Conservation (phyloP, 2,113 vertebrate genomes). For the Capreolus pygargus region DNA sequence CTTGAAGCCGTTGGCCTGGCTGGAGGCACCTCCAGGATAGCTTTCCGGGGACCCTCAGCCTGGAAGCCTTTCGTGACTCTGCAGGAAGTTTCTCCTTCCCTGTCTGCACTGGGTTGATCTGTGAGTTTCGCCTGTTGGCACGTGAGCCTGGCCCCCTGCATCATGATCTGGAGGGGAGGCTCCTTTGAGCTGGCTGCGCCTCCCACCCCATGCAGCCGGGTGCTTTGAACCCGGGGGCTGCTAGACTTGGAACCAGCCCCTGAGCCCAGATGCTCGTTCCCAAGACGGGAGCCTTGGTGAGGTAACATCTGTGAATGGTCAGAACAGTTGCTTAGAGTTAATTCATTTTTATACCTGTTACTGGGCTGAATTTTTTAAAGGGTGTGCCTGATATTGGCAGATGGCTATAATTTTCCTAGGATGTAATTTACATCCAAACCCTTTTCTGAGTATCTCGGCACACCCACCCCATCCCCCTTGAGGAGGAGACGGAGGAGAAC, state of each 20-base stretch:
- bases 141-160: neutral
- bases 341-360: neutral
- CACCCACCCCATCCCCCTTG: neutral
- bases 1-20: neutral
- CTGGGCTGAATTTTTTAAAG: neutral
- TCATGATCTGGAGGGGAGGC: neutral
- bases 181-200: neutral
- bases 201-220: accelerated
- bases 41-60: neutral
- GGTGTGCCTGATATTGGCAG: neutral
- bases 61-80: neutral
- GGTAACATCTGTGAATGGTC: neutral
- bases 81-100: neutral
- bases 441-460: neutral
- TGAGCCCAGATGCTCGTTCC: neutral
- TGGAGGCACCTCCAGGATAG: neutral
- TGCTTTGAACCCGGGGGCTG: neutral
- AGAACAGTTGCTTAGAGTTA: neutral
- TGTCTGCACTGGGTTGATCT: neutral
- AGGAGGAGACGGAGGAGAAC: neutral
- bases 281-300: neutral
- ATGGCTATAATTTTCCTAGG: neutral
- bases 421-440: neutral
- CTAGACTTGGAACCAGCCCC: neutral
- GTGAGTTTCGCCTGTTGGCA: neutral